phyloP scores from a whole-genome alignment of 23 tunicate genomes.

The Styela plicata region DNA sequence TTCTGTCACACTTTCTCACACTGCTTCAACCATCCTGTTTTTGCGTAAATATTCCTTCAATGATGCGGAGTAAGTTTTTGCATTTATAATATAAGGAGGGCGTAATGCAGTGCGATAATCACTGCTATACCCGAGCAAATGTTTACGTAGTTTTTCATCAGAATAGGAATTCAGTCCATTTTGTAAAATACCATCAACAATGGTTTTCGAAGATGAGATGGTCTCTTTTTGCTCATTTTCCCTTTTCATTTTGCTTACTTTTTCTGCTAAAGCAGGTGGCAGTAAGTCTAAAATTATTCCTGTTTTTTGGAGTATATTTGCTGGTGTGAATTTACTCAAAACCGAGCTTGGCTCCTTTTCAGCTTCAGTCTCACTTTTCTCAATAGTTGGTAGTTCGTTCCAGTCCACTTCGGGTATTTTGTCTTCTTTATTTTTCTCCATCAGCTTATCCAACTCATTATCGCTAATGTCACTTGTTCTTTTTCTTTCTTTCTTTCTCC shows the following conservation, averaged over 20 bases:
- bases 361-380: neutral
- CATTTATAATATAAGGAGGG: constrained; percentile 14
- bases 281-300: constrained; percentile 8
- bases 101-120: neutral
- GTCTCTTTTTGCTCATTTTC: neutral
- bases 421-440: neutral
- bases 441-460: neutral
- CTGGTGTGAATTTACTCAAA: constrained; percentile 20
- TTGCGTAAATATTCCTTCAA: constrained; percentile 6
- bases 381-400: neutral
- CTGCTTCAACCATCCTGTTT: constrained; percentile 12
- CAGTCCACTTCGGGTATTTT: constrained; percentile 14
- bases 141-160: constrained; percentile 14
- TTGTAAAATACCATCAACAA: neutral
- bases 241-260: neutral
- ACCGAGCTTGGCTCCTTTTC: neutral
- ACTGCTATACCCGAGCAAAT: constrained; percentile 9
- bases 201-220: neutral
- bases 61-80: constrained; percentile 1
- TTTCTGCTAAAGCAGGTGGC: constrained; percentile 4
- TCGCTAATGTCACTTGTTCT: neutral
- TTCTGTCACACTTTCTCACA: too few species aligned
- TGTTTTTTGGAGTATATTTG: constrained; percentile 1
- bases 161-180: constrained; percentile 28
- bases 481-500: neutral